These are phyloP conservation scores for Empis livida DNA, from an alignment of 2,888 invertebrate species.

Conservation along the genomic window DNA sequence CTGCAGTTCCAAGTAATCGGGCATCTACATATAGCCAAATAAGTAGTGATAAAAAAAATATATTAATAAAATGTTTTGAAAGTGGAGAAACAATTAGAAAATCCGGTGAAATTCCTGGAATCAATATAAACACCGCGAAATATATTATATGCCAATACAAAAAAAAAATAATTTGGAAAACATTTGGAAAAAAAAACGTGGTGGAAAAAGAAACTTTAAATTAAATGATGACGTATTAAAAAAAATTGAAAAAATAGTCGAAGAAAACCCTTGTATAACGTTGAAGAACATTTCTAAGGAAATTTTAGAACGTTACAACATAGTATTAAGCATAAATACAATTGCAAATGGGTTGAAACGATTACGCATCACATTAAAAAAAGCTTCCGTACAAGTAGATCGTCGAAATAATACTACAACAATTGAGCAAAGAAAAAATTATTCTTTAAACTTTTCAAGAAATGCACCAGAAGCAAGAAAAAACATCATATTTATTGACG, in stretches of 20 bases:
- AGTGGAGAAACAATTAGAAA: constrained; percentile 2
- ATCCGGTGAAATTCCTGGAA: constrained; percentile 3
- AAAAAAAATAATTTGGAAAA: too few species aligned
- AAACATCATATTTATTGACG: constrained; percentile 2
- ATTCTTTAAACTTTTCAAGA: too few species aligned
- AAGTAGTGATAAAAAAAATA: too few species aligned
- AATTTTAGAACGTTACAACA: constrained; percentile 1
- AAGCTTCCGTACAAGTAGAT: background rate
- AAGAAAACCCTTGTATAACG: constrained; percentile 4
- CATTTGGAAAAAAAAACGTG: constrained; percentile 3
- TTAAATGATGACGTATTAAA: constrained; percentile 3
- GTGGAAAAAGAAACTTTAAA: constrained; percentile 2
- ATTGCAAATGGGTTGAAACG: constrained; percentile 1
- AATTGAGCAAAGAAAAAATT: too few species aligned
- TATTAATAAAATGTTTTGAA: background rate
- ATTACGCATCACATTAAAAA: constrained; percentile 1
- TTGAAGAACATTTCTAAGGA: background rate
- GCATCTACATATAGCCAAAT: too few species aligned
- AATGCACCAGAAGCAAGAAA: background rate
- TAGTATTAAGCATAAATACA: background rate
- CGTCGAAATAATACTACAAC: too few species aligned
- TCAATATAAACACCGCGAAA: constrained; percentile 3
- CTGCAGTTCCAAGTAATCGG: too few species aligned
- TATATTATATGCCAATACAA: too few species aligned
- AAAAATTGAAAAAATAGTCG: constrained; percentile 3